Conservation (phyloP, 2,113 vertebrate genomes). For the Gopherus evgoodei region DNA sequence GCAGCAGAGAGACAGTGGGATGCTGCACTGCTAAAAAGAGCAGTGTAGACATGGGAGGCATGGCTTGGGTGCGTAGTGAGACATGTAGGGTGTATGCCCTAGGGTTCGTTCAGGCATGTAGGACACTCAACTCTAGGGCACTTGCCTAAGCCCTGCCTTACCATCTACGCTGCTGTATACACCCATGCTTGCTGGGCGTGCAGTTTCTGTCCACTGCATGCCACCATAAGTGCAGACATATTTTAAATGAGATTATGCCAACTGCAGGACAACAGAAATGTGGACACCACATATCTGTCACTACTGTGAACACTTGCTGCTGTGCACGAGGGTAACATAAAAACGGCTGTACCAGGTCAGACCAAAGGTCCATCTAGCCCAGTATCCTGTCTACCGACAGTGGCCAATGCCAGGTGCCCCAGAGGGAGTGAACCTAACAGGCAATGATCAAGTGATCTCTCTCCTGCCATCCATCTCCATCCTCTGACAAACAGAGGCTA, state of each 20-base stretch:
- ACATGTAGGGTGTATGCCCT: background rate
- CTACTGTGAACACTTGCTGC: background rate
- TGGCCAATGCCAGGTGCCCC: too few relatives aligned
- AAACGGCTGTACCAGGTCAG: too few relatives aligned
- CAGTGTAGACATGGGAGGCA: background rate
- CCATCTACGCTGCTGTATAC: background rate
- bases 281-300: background rate
- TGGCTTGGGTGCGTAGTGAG: background rate
- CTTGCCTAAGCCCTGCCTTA: background rate
- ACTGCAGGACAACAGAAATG: background rate
- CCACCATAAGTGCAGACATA: background rate
- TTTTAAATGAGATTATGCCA: slow-evolving; percentile 30
- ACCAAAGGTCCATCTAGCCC: too few relatives aligned
- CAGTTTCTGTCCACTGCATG: background rate
- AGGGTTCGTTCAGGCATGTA: background rate
- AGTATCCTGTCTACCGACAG: too few relatives aligned
- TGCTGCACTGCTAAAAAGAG: background rate
- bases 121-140: background rate
- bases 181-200: background rate
- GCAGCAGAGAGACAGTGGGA: background rate
- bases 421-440: too few relatives aligned
- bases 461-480: too few relatives aligned
- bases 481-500: too few relatives aligned
- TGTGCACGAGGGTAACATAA: background rate
- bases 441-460: too few relatives aligned